phyloP scores from a whole-genome alignment of 1,140 invertebrate genomes.

The Uloborus diversus region DNA sequence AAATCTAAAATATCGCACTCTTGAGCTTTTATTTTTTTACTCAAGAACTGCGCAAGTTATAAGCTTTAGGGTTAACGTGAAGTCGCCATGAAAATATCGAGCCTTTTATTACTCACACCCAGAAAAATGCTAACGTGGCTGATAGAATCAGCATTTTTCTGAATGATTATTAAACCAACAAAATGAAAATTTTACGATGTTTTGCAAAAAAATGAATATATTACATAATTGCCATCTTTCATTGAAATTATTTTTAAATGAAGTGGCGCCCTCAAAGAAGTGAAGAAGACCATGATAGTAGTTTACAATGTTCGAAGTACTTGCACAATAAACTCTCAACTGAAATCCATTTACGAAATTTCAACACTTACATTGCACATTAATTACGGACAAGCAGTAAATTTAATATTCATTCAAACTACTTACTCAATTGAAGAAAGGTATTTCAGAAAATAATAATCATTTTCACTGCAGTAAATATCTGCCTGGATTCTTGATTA shows the following conservation, averaged over 20 bases:
- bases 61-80: no score
- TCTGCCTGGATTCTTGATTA: conserved; percentile 18
- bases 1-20: no score
- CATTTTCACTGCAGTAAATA: conserved; percentile 30
- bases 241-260: conserved; percentile 51
- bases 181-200: no score
- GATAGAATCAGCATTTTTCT: no score
- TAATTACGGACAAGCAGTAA: conserved; percentile 28
- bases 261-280: conserved; percentile 46
- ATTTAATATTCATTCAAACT: conserved; percentile 10
- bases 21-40: no score
- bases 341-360: conserved; percentile 21
- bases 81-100: no score
- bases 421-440: conserved; percentile 45
- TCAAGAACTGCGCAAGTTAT: no score
- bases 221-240: conserved; percentile 46
- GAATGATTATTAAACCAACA: no score
- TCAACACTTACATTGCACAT: background rate
- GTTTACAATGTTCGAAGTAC: conserved; percentile 24
- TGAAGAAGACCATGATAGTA: conserved; percentile 50
- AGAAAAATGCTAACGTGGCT: no score
- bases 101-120: no score
- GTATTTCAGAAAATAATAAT: conserved; percentile 26
- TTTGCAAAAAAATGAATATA: conserved; percentile 23
- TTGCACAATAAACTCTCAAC: conserved; percentile 16